Evolutionary conservation across 2,888 invertebrate genomes (phyloP).

Genomic region (Nomada fabriciana): DNA sequence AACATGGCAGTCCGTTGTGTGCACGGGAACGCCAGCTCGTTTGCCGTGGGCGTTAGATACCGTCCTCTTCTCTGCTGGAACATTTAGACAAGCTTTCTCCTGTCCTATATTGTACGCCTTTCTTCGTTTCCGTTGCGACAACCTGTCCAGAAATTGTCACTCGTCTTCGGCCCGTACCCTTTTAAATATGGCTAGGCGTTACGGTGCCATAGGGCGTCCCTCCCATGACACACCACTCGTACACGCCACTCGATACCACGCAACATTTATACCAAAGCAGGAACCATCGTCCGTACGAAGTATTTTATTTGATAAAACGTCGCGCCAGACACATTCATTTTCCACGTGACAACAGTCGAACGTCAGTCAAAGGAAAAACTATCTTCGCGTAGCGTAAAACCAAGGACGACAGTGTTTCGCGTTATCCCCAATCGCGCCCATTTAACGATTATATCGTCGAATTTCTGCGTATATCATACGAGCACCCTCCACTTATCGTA

Average conservation of each 20-base stretch:
- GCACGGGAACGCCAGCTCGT: constrained; percentile 43
- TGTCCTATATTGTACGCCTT: constrained; percentile 12
- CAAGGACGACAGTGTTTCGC: constrained; percentile 18
- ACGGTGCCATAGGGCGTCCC: neutral
- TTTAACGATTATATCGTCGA: constrained; percentile 29
- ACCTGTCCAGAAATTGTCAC: constrained; percentile 36
- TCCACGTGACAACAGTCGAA: constrained; percentile 12
- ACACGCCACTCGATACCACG: neutral
- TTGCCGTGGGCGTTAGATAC: constrained; percentile 61
- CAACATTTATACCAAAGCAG: neutral
- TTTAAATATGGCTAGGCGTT: neutral
- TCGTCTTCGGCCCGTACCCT: constrained; percentile 7
- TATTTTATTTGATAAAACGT: constrained; percentile 5
- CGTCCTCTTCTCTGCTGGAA: constrained; percentile 35
- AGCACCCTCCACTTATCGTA: neutral
- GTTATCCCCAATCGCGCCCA: neutral
- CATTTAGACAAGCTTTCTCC: constrained; percentile 55
- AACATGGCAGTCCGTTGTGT: constrained; percentile 54
- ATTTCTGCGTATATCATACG: constrained; percentile 13
- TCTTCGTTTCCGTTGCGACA: constrained; percentile 7
- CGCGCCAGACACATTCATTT: constrained; percentile 20
- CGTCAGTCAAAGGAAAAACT: constrained; percentile 18
- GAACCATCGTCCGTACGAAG: constrained; percentile 2
- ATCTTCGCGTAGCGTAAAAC: constrained; percentile 15
- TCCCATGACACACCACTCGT: neutral